A percentile compares a stretch with the other conserved stretches of the same genome.
These are phyloP conservation scores for Neria commutata DNA, from an alignment of 2,888 invertebrate genomes.

Conservation along the genomic window DNA sequence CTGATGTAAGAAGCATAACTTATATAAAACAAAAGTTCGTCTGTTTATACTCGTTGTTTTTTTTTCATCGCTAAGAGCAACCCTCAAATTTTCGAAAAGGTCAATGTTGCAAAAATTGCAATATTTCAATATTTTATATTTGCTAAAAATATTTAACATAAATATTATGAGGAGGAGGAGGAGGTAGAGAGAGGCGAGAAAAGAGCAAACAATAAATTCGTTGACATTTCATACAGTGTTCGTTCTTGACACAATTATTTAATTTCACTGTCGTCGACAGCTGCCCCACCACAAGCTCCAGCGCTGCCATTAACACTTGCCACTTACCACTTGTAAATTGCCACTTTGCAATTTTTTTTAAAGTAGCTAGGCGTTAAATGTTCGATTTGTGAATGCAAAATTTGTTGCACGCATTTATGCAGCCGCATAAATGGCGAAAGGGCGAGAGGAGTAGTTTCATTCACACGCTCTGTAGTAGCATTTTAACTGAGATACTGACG, in stretches of 20 bases:
- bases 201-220: neutral
- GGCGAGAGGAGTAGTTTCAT: no score
- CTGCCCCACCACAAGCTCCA: neutral
- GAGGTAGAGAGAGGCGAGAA: neutral
- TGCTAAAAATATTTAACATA: neutral
- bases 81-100: no score
- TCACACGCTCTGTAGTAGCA: no score
- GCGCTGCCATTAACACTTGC: neutral
- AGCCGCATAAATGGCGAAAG: no score
- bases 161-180: neutral
- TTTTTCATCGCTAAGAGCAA: no score
- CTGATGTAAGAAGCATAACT: neutral
- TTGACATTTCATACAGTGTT: neutral
- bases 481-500: no score
- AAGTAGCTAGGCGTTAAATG: neutral
- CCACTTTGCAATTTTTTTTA: no score
- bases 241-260: conserved; percentile 11
- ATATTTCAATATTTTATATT: no score
- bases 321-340: neutral
- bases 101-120: no score
- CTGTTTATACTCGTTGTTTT: no score
- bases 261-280: neutral
- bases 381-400: conserved; percentile 7
- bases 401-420: neutral
- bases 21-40: neutral